Base-by-base conservation (phyloP, 1,140 invertebrate species). In the Colletes latitarsis region DNA sequence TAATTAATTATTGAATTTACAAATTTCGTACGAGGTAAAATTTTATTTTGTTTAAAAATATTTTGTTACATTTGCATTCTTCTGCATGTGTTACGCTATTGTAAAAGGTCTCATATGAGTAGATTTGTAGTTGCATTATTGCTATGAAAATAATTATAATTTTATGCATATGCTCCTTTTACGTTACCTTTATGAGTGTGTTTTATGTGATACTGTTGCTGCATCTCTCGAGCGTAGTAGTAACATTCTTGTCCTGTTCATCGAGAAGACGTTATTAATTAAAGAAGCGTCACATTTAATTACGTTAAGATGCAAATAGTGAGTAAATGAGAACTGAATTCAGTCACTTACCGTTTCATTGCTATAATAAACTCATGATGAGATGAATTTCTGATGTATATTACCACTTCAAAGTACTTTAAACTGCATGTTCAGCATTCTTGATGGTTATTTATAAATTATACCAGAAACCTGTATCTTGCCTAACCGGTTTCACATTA, bases 181-280 rank as follows among this genome's bases (percentile, higher is more conserved):
- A 6, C 49, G 9, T 0, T 17, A 21, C 10, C 53, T 4, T 9
- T n/a, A 30, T 14, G 41, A 66, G 53, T 67, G 66, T n/a, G 6
- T 8, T 21, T 66, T 43, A 53, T 19, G 19, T 19, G 46, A 76
- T 55, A 57, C 5, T 19, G 5, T 9, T 1, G 3, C 14, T 9
- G 19, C 39, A 21, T 67, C 43, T 8, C 21, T 6, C 8, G n/a
- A 67, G 30, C 9, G 15, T 9, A 4, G 49, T 21, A 68, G 68
- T 76, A 76, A 68, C 68, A 76, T 57, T n/a, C 63, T 15, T 3
- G 21, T 17, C 15, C 19, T 49, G 6, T 68, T 58, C 39, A 30
- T 15, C 1, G 6, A n/a, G 14, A 10, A n/a, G 39, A 41, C 12
- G 63, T 19, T 21, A 19, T 15, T 5, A 9, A 6, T 17, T 21